Evolutionary conservation across 2,797 vertebrate species (phyloP), one percentile per base, ranked within the genome.

Genomic region (Neosilurus hyrtlii): DNA sequence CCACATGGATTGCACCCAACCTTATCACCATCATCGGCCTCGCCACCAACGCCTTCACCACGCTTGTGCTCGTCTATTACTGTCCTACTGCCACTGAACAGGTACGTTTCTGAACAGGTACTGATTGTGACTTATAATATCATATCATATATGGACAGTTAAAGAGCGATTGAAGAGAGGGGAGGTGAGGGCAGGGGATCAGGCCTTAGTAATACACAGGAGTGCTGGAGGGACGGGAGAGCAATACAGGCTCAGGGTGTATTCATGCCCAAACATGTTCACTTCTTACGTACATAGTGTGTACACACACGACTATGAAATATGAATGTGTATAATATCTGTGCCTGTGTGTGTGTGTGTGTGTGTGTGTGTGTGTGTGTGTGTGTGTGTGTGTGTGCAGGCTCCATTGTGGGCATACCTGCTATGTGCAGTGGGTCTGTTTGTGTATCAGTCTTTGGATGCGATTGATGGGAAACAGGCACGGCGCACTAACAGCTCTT

Each of bases 391-490:
- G 16, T 67, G 51, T 76, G 62, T 52, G 62, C 82, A 97, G 97
- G 97, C 97, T 90, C 98, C 97, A 84, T 91, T 96, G 52, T 99
- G 98, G 98, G 96, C 97, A 0, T 99, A 99, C 89, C 91, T 99
- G 85, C 92, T 97, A 72, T 98, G 97, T 90, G 97, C 97, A 0
- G 95, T 96, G 86, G 97, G 98, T 80, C 94, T 99, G 86, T 99
- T 99, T 89, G 92, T 99, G 89, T 99, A 99, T 93, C 98, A 99
- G 91, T 98, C 97, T 11, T 89, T 99, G 93, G 98, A 99, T 62
- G 98, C 97, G 81, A 99, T 99, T 37, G 98, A 99, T 68, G 98
- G 98, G 30, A 99, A 99, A 88, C 97, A 99, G 92, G 98, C 98
- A 61, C 94, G 98, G 86, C 96, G 98, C 91, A 99, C 98, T 83